These are phyloP conservation scores for Scyliorhinus canicula DNA, from an alignment of 2,797 vertebrate species.

Conservation along the genomic window DNA sequence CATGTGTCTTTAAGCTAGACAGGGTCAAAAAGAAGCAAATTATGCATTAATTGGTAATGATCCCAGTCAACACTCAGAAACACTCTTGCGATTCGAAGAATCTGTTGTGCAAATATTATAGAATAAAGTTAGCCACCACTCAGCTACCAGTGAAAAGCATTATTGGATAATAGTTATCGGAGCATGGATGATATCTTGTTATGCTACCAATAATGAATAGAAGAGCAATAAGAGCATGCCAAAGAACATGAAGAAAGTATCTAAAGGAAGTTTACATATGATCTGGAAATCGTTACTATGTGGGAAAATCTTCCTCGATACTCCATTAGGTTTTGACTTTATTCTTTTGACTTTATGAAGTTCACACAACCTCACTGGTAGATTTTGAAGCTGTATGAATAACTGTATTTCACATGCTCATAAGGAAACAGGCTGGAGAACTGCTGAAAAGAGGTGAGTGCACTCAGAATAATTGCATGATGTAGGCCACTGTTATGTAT, in stretches of 20 bases:
- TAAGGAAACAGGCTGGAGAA: background rate
- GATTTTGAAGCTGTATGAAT: conserved; percentile 2
- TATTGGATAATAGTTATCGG: background rate
- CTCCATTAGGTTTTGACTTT: background rate
- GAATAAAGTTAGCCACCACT: background rate
- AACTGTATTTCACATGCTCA: background rate
- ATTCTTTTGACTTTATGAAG: background rate
- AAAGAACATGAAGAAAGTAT: background rate
- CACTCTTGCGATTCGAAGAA: background rate
- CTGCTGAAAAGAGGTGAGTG: background rate
- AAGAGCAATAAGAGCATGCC: background rate
- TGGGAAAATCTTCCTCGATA: background rate
- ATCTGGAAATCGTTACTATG: background rate
- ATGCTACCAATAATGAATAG: too few species aligned
- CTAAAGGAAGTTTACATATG: background rate
- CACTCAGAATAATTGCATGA: background rate
- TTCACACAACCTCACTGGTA: background rate
- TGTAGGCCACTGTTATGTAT: background rate
- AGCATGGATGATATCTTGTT: background rate
- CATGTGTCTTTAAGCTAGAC: background rate
- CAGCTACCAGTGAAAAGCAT: background rate
- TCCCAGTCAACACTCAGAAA: background rate
- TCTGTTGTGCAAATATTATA: background rate
- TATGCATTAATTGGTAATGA: background rate
- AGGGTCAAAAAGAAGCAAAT: background rate